Percentiles rank a stretch among this genome's conserved stretches.
Conservation (phyloP, 2,888 invertebrate species). For the Drosophila quinaria region DNA sequence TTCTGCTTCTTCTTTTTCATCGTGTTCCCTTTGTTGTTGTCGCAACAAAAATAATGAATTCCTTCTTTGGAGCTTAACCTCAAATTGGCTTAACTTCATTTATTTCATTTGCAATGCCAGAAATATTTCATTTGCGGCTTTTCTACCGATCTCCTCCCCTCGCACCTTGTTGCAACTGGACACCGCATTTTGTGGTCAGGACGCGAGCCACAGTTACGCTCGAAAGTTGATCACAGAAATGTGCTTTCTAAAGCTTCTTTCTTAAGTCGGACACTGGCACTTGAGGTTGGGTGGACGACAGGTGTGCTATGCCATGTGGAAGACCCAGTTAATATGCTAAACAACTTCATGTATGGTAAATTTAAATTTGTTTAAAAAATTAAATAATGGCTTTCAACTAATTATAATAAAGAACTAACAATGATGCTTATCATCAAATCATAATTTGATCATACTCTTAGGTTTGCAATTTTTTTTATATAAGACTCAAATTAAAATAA, state of each 20-base stretch:
- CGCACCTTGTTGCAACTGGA: constrained; percentile 36
- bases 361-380: no score
- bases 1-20: constrained; percentile 24
- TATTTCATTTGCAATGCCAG: constrained; percentile 68
- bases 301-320: constrained; percentile 15
- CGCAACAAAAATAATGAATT: constrained; percentile 67
- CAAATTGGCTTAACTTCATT: constrained; percentile 80
- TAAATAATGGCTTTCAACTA: no score
- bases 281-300: constrained; percentile 5
- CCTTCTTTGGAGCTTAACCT: constrained; percentile 73
- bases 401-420: no score
- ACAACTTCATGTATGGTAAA: not conserved
- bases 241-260: constrained; percentile 32
- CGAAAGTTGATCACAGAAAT: constrained; percentile 31
- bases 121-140: constrained; percentile 73
- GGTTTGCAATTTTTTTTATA: no score
- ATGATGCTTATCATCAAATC: no score
- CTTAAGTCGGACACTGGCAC: constrained; percentile 3
- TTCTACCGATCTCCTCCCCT: not conserved
- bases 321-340: not conserved
- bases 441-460: no score
- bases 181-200: constrained; percentile 36
- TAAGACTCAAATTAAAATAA: no score
- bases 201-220: constrained; percentile 50
- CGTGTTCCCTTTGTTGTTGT: constrained; percentile 16